phyloP scores from a whole-genome alignment of 2,888 invertebrate species.

The Harmothoe impar region DNA sequence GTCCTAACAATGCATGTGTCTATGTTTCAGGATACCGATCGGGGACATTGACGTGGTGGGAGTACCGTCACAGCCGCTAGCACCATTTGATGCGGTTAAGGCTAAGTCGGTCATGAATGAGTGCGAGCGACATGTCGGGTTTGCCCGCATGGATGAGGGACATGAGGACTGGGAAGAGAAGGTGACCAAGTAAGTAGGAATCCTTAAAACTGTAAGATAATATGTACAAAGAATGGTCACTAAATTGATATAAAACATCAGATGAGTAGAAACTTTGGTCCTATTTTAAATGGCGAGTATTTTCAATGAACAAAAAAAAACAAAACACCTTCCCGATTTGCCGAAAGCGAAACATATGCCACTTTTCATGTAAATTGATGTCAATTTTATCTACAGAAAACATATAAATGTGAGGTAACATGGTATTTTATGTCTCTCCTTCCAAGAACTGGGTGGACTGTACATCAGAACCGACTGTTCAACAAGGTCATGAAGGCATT shows the following conservation, averaged over 20 bases:
- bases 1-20: neutral
- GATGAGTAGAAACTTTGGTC: neutral
- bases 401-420: neutral
- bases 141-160: slow-evolving; percentile 86
- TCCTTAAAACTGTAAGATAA: neutral
- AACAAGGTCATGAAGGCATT: slow-evolving; percentile 87
- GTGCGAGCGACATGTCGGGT: slow-evolving; percentile 87
- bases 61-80: neutral
- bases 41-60: slow-evolving; percentile 46
- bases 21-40: slow-evolving; percentile 16
- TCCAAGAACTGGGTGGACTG: slow-evolving; percentile 87
- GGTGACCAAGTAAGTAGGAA: slow-evolving; percentile 86
- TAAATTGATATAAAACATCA: neutral
- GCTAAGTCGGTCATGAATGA: slow-evolving; percentile 89
- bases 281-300: no score
- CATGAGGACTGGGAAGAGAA: slow-evolving; percentile 88
- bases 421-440: neutral
- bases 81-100: slow-evolving; percentile 78
- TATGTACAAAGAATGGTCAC: no score
- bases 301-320: no score
- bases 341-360: no score
- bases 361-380: no score
- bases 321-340: no score
- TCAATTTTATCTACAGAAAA: no score
- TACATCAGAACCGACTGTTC: slow-evolving; percentile 88